Conservation (phyloP, 2,113 vertebrate genomes). For the Dromas ardeola region DNA sequence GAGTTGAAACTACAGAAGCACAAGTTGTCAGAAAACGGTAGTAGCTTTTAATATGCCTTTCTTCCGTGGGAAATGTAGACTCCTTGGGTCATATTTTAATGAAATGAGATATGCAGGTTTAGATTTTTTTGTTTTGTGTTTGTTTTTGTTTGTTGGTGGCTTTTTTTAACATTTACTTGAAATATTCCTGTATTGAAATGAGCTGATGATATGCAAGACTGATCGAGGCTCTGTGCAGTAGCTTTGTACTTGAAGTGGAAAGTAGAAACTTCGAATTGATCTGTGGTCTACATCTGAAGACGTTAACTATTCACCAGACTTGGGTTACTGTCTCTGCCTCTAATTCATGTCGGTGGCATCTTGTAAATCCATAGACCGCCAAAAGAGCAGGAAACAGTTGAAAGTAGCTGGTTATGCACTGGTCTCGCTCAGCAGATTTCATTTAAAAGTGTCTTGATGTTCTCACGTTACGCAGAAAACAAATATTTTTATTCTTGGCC, state of each 20-base stretch:
- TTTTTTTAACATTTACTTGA: neutral
- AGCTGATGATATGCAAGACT: neutral
- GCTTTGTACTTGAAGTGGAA: neutral
- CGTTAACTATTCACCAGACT: neutral
- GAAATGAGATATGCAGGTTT: neutral
- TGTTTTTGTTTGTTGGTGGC: neutral
- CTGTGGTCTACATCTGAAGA: neutral
- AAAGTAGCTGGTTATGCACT: neutral
- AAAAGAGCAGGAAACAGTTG: conserved; percentile 5
- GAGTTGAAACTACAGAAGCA: neutral
- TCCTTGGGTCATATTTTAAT: neutral
- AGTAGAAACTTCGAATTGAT: neutral
- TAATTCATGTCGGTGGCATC: neutral
- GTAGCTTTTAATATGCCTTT: neutral
- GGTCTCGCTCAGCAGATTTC: conserved; percentile 2
- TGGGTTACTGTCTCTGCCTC: neutral
- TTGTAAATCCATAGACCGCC: conserved; percentile 1
- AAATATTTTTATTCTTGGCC: neutral
- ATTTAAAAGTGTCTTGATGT: neutral
- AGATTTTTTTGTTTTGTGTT: neutral
- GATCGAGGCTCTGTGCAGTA: neutral
- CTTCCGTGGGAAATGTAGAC: neutral
- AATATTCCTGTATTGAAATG: neutral
- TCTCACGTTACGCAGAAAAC: neutral
- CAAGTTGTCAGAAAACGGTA: neutral